These are phyloP conservation scores for Hartigia nigra DNA, from an alignment of 2,888 invertebrate species.

Conservation along the genomic window DNA sequence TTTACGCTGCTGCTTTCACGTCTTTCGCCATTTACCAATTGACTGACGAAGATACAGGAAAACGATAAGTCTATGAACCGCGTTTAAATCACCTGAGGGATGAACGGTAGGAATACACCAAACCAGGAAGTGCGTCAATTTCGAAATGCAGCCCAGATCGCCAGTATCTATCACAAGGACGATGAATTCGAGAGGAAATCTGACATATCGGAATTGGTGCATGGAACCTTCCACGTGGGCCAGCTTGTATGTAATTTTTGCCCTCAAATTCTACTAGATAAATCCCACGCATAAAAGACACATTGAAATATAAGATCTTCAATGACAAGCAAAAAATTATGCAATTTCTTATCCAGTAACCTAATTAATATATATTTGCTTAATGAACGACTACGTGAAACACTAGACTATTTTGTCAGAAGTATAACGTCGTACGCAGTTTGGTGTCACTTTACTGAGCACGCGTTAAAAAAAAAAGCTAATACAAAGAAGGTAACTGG, in stretches of 20 bases:
- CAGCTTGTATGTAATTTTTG: conserved; percentile 45
- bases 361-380: background rate
- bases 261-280: background rate
- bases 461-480: background rate
- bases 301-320: background rate
- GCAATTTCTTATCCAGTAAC: background rate
- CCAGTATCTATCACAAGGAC: conserved; percentile 45
- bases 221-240: conserved; percentile 46
- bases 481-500: background rate
- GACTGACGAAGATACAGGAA: background rate
- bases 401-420: background rate
- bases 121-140: conserved; percentile 18
- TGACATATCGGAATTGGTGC: conserved; percentile 51
- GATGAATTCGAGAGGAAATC: conserved; percentile 45
- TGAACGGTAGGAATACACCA: background rate
- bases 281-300: background rate
- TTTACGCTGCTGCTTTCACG: background rate
- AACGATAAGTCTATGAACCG: background rate
- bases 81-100: background rate
- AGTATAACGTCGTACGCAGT: background rate
- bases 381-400: background rate
- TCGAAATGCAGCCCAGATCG: conserved; percentile 47
- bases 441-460: background rate
- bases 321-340: background rate
- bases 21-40: background rate